Conservation (phyloP, 2,113 vertebrate species). For the Etheostoma cragini region DNA sequence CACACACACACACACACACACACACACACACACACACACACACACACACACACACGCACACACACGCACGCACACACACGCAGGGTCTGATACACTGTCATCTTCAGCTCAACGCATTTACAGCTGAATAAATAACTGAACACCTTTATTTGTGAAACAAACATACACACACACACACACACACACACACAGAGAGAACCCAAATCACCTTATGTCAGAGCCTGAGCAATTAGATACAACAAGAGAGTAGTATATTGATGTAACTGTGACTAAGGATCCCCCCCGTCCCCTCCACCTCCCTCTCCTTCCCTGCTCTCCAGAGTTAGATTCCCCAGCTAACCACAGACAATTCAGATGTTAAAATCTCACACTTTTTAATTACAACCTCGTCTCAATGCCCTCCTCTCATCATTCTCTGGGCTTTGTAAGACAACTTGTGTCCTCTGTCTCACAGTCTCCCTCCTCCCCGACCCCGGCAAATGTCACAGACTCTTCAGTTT, state of each 20-base stretch:
- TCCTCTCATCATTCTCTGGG: constrained; percentile 12
- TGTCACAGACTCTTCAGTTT: constrained; percentile 13
- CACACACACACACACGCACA: neutral
- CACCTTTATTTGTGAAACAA: constrained; percentile 8
- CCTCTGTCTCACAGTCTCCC: neutral
- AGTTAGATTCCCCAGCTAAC: constrained; percentile 49
- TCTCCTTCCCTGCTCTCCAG: constrained; percentile 40
- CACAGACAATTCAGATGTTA: constrained; percentile 62
- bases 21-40: neutral
- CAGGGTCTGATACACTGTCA: constrained; percentile 18
- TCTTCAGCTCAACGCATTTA: constrained; percentile 25
- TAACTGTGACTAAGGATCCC: constrained; percentile 57
- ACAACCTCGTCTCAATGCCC: constrained; percentile 26
- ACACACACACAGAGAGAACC: constrained; percentile 5
- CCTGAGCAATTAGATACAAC: constrained; percentile 69
- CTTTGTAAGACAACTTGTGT: constrained; percentile 4
- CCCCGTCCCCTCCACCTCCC: constrained; percentile 12
- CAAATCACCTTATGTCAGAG: constrained; percentile 60
- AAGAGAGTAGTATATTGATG: constrained; percentile 70
- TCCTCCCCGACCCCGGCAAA: neutral
- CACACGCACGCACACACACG: neutral
- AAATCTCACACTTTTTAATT: constrained; percentile 74
- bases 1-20: neutral
- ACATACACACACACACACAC: neutral
- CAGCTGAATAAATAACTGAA: constrained; percentile 33